phyloP scores from a whole-genome alignment of 2,113 vertebrate genomes.

The Chroicocephalus ridibundus region DNA sequence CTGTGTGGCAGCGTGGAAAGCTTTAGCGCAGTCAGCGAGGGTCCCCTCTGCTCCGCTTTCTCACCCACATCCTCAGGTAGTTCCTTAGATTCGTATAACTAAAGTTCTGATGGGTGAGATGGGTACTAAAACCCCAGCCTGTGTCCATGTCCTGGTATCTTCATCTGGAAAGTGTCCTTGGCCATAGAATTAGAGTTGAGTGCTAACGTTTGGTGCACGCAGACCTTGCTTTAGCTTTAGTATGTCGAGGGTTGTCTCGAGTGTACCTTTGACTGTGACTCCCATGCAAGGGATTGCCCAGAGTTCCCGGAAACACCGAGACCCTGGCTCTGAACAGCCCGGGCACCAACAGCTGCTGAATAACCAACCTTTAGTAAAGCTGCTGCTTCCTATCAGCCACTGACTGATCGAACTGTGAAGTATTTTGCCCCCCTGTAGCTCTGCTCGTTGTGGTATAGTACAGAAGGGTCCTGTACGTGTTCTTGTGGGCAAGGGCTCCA shows the following conservation, averaged over 20 bases:
- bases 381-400: background rate
- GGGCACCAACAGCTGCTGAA: background rate
- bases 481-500: background rate
- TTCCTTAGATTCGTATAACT: background rate
- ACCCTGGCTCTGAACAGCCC: background rate
- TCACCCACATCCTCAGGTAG: background rate
- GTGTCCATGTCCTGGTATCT: background rate
- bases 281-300: background rate
- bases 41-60: background rate
- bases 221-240: fast-evolving
- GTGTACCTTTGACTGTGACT: background rate
- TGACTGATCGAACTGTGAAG: fast-evolving
- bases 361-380: background rate
- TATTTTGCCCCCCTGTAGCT: background rate
- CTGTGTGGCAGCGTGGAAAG: background rate
- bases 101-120: fast-evolving
- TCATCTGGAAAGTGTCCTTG: background rate
- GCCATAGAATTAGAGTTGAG: background rate
- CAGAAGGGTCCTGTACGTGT: background rate
- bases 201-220: background rate
- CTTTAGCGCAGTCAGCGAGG: background rate
- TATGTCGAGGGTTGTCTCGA: fast-evolving
- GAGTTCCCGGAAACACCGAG: background rate
- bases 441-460: background rate
- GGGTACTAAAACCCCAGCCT: background rate